Conservation (phyloP, 2,888 invertebrate species). For the Galerucella calmariensis region DNA sequence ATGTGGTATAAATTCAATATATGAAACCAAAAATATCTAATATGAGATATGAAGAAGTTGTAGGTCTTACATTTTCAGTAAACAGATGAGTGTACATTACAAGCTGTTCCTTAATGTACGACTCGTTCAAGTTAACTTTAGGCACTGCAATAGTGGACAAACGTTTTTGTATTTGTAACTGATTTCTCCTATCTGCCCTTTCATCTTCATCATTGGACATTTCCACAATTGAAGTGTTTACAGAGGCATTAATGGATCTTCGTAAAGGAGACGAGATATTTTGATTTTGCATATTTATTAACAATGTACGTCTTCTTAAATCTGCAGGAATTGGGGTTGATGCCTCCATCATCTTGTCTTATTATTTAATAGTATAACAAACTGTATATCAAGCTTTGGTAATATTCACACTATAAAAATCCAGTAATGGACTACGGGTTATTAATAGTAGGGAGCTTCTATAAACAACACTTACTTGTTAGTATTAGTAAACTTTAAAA, state of each 20-base stretch:
- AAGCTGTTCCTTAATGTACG: conserved; percentile 75
- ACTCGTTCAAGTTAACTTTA: conserved; percentile 43
- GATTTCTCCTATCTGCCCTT: conserved; percentile 46
- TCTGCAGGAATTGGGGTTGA: conserved; percentile 38
- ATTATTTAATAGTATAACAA: background rate
- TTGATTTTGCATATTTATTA: conserved; percentile 24
- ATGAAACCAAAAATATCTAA: no score
- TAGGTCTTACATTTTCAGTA: conserved; percentile 77
- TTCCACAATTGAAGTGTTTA: conserved; percentile 24
- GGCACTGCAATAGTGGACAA: conserved; percentile 37
- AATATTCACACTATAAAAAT: background rate
- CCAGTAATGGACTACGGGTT: no score
- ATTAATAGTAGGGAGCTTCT: no score
- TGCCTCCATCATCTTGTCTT: conserved; percentile 26
- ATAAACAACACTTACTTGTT: background rate
- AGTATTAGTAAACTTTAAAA: background rate
- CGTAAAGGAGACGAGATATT: conserved; percentile 29
- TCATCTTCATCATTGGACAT: conserved; percentile 48
- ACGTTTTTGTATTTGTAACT: conserved; percentile 45
- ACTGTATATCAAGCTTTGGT: background rate
- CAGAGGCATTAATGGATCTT: conserved; percentile 22
- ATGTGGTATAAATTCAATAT: no score
- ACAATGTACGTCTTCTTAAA: conserved; percentile 25
- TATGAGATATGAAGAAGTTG: no score
- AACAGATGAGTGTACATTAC: conserved; percentile 82